Evolutionary conservation across 2,113 vertebrate genomes (phyloP), one percentile per base, ranked within the genome.

Genomic region (Takifugu bimaculatus): DNA sequence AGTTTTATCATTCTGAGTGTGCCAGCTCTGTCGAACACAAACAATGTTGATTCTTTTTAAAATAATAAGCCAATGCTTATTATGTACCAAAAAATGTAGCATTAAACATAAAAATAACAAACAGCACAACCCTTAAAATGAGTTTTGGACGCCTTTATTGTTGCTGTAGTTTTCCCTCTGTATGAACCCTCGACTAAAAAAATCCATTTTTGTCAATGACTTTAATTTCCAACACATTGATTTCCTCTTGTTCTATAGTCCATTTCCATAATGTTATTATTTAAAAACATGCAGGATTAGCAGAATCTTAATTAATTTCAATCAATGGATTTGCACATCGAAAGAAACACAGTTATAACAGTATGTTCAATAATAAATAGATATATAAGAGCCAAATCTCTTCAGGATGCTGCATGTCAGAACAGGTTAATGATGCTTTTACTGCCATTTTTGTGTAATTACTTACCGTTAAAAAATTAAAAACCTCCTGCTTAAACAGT

Each of bases 201-300:
- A 27, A 65, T 50, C 29, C 7, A 42, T 50, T 29, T 35, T n/a
- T n/a, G n/a, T 15, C 13, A 13, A 3, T 7, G 26, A 45, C 47
- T 28, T 43, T 61, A 42, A 55, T 50, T 42, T 25, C 13, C 48
- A 3, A 1, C 48, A 11, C 43, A 68, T 48, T 13, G 65, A 68
- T 68, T 54, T 54, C 43, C 26, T 54, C 29, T 48, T 13, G 26
- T 25, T 4, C 5, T 27, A 4, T 6, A 20, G 13, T 53, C 20
- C 14, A 10, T 25, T 1, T 20, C 0, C 10, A 42, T 45, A 42
- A 27, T n/a, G 4, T 25, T 45, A 26, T 15, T 44, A 12, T 44
- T 44, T 13, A 12, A 12, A 13, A 44, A 44, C 13, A 9, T 44
- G 3, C 14, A 14, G 4, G 13, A 45, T 45, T 45, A 12, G 14